phyloP scores from a whole-genome alignment of 2,113 vertebrate genomes.

The Theristicus caerulescens region DNA sequence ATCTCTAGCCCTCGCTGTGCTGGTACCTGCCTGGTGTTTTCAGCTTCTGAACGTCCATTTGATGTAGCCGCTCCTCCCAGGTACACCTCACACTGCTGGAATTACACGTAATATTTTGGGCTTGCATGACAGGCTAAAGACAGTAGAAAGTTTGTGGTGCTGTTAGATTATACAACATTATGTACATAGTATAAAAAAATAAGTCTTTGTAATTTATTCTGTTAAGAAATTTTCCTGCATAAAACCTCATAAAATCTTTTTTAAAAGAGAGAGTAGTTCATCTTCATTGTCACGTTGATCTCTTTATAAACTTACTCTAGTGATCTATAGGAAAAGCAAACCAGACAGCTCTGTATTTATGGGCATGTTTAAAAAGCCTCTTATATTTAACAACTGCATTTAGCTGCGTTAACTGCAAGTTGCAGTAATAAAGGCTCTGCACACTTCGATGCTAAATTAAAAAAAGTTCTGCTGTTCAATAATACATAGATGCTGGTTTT shows the following conservation, averaged over 20 bases:
- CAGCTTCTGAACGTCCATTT: fast-evolving
- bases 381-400: constrained; percentile 75
- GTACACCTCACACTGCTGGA: background rate
- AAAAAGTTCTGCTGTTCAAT: constrained; percentile 78
- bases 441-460: constrained; percentile 74
- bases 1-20: fast-evolving
- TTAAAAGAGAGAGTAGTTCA: constrained; percentile 36
- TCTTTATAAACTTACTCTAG: constrained; percentile 64
- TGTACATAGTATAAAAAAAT: background rate
- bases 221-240: constrained; percentile 14
- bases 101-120: background rate
- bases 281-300: constrained; percentile 56
- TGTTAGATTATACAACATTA: background rate
- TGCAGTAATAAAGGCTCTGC: constrained; percentile 71
- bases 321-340: constrained; percentile 64
- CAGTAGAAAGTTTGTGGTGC: background rate
- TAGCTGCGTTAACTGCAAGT: constrained; percentile 72
- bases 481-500: constrained; percentile 75
- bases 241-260: constrained; percentile 20
- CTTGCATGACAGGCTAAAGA: background rate
- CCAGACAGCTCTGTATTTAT: constrained; percentile 66
- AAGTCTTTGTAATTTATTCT: background rate
- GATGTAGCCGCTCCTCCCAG: background rate
- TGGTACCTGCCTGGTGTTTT: background rate
- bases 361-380: constrained; percentile 56